Evolutionary conservation across 2,888 invertebrate species (phyloP), one percentile per base, ranked within the genome.

Genomic region (Metellina segmentata): DNA sequence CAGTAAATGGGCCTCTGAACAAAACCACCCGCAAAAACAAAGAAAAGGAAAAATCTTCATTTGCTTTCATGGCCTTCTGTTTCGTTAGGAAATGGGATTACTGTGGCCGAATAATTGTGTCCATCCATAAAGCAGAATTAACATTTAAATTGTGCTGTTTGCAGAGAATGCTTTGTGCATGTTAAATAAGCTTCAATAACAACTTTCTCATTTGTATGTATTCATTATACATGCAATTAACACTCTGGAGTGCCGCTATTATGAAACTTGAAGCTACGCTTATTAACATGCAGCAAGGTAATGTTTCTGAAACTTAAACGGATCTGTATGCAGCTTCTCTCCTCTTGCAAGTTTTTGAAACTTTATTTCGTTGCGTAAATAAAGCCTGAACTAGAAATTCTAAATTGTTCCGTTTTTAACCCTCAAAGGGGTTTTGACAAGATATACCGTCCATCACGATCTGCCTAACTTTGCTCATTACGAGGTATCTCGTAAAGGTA

Each of bases 151-250:
- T 85, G 85, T 85, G 74, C 61, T 53, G 74, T 75, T 75, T 53
- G 85, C 53, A 75, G 53, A 85, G 61, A 85, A 74, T 85, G 75
- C 53, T 51, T 85, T 48, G 53, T 61, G 85, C 85, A 85, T 85
- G 74, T 85, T 75, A 85, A 85, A 75, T 85, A 85, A 85, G 85
- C 85, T 53, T 85, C 85, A 85, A 74, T 85, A 85, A 82, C 16
- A 74, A 34, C 20, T 8, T 53, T 75, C 74, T 52, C 74, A 51
- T 53, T 72, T 75, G 74, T 74, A 52, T 74, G 74, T 85, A 85
- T 85, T 85, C 85, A 85, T 85, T 74, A 85, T 53, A 75, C 53
- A 85, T 75, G 52, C 72, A 85, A 85, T 85, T 85, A 85, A 85
- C 85, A 85, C 85, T 61, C 61, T 20, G 34, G 75, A 51, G 72